Base-by-base conservation (phyloP, 2,888 invertebrate genomes). In the Spilosoma lubricipeda region DNA sequence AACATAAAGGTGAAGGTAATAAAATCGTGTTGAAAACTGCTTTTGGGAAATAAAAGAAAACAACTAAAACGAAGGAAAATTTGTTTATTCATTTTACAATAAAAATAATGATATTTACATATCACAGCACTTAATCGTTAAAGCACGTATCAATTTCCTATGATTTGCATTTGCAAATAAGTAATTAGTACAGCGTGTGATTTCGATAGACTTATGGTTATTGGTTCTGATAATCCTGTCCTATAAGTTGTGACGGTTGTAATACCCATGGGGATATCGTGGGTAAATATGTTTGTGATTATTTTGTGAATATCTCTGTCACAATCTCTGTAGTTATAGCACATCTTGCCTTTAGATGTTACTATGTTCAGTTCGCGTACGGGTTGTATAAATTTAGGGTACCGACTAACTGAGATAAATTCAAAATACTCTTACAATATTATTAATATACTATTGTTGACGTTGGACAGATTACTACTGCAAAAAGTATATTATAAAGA, bases 171-270 rank as follows among this genome's bases (percentile, higher is more conserved):
- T 20, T 48, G 42, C 59, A 59, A 67, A 72, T 72, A 63, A 42
- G 20, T 72, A 59, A 67, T 72, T 67, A 59, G 67, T 67, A 42
- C 36, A 36, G 5, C 39, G 13, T 45, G 39, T 67, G 39, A 56
- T 56, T 67, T 36, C 15, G n/a, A 66, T 18, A 18, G 23, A 48
- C 33, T 15, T 36, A 20, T n/a, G 42, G 9, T 72, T 45, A 72
- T 72, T 67, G 67, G 59, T 72, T 59, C 45, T 23, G 56, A 56
- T 72, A 59, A 72, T 67, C 67, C 56, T 20, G 48, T 20, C n/a
- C 27, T 18, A 45, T 67, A 45, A 42, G 23, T 59, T 72, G 42
- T 72, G 52, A 23, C 59, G 30, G 33, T 27, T 67, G 67, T 59
- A 67, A 72, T 64, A 56, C 30, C 52, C n/a, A 7, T 59, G 5